Conservation (phyloP, 2,888 invertebrate genomes). For the Lacanobia wlatinum region DNA sequence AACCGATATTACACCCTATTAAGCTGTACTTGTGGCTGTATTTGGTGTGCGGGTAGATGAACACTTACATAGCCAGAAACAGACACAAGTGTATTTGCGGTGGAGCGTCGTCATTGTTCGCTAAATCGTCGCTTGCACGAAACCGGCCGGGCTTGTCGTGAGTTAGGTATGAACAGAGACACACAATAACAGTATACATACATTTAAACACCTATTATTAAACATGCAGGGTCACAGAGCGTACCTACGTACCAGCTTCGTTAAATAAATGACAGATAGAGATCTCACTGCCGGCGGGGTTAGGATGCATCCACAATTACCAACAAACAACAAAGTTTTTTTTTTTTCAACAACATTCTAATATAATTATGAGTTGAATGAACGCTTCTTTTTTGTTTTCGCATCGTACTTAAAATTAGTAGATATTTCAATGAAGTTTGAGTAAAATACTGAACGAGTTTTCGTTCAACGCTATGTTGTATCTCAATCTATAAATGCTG, state of each 20-base stretch:
- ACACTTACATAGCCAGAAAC: constrained; percentile 85
- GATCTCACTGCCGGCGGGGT: constrained; percentile 83
- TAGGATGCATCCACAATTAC: constrained; percentile 85
- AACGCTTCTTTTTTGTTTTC: constrained; percentile 68
- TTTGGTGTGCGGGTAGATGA: constrained; percentile 68
- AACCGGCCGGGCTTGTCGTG: constrained; percentile 89
- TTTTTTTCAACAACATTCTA: constrained; percentile 78
- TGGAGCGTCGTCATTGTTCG: constrained; percentile 90
- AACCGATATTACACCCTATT: constrained; percentile 72
- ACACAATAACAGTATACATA: constrained; percentile 88
- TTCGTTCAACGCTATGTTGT: constrained; percentile 2
- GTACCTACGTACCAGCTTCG: constrained; percentile 82
- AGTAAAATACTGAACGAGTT: constrained; percentile 4
- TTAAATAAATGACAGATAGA: constrained; percentile 88
- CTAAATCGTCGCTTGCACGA: constrained; percentile 90
- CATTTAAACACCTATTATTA: constrained; percentile 90
- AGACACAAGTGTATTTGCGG: constrained; percentile 87
- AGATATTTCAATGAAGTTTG: constrained; percentile 9
- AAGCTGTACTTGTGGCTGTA: constrained; percentile 63
- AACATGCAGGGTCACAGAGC: constrained; percentile 87
- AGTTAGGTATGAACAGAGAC: constrained; percentile 85
- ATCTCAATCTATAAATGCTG: not conserved
- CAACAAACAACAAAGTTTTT: constrained; percentile 70
- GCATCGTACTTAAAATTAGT: constrained; percentile 21
- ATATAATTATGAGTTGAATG: constrained; percentile 80